Percentiles rank a stretch among this genome's conserved stretches.
These are phyloP conservation scores for Lasioglossum leucozonium DNA, from an alignment of 2,888 invertebrate genomes.

Conservation along the genomic window DNA sequence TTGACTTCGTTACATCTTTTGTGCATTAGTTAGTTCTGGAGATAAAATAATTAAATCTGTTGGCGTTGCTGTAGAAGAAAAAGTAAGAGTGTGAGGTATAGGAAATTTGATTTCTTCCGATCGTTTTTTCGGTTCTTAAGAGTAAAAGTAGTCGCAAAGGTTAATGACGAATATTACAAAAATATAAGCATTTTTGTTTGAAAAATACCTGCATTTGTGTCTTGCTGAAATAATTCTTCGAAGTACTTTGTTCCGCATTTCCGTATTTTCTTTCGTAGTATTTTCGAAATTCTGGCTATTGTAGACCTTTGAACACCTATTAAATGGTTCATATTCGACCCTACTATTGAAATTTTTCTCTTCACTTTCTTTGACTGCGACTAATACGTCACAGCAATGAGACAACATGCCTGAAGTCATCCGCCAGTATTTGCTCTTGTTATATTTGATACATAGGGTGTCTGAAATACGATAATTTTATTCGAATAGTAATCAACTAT, in stretches of 20 bases:
- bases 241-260: not conserved
- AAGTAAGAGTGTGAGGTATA: too few relatives aligned
- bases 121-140: too few relatives aligned
- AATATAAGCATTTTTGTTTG: too few relatives aligned
- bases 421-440: not conserved
- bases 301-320: not conserved
- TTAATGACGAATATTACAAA: too few relatives aligned
- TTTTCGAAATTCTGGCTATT: not conserved
- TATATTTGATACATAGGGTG: not conserved
- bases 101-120: too few relatives aligned
- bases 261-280: not conserved
- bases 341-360: not conserved
- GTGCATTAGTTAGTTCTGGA: too few relatives aligned
- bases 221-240: not conserved
- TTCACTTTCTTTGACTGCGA: not conserved
- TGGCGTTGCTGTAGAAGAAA: too few relatives aligned
- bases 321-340: not conserved
- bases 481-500: not conserved
- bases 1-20: too few relatives aligned
- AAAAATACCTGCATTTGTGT: not conserved
- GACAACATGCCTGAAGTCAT: not conserved
- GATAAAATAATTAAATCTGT: too few relatives aligned
- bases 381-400: not conserved
- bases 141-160: too few relatives aligned
- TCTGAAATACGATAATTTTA: not conserved